Base-by-base conservation (phyloP, 2,113 vertebrate species). In the Dasyurus viverrinus region DNA sequence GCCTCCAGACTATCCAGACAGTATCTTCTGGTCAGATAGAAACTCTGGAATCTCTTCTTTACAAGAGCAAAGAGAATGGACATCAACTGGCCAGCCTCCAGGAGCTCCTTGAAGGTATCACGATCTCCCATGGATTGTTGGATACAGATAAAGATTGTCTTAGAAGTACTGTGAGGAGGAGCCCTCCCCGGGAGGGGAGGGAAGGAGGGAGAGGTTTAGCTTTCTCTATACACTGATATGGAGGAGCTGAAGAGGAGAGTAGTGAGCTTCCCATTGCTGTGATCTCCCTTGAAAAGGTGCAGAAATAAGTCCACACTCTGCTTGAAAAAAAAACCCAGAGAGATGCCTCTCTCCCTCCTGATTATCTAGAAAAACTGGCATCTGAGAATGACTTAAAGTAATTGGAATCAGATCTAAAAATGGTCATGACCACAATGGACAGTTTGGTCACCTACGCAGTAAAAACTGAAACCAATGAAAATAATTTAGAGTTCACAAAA, bases 401-500 rank as follows among this genome's bases (percentile, higher is more conserved):
- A 53, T 98, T 98, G 9, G 98, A 99, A 6, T 98, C 98, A 0
- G 99, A 99, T 98, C 98, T 99, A 98, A 98, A 99, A 98, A 98
- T 98, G 97, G 98, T 99, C 92, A 99, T 98, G 95, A 98, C 97
- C 96, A 98, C 98, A 1, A 98, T 99, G 89, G 98, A 98, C 93
- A 99, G 98, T 91, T 96, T 99, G 97, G 98, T 99, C 0, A 96
- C 98, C 0, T 99, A 99, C 97, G 99, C 99, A 0, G 99, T 98
- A 91, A 99, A 99, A 98, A 98, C 99, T 5, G 99, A 99, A 95
- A 98, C 97, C 54, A 99, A 99, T 0, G 99, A 99, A 94, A 97
- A 99, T 93, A 99, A 98, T 24, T 97, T 99, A 52, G 96, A 98
- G 27, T 98, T 98, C 1, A 97, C 99, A 23, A 99, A 99, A 97